Percentiles rank a stretch among this genome's conserved stretches.
These are phyloP conservation scores for Zosterops japonicus DNA, from an alignment of 2,113 vertebrate species.

Conservation along the genomic window DNA sequence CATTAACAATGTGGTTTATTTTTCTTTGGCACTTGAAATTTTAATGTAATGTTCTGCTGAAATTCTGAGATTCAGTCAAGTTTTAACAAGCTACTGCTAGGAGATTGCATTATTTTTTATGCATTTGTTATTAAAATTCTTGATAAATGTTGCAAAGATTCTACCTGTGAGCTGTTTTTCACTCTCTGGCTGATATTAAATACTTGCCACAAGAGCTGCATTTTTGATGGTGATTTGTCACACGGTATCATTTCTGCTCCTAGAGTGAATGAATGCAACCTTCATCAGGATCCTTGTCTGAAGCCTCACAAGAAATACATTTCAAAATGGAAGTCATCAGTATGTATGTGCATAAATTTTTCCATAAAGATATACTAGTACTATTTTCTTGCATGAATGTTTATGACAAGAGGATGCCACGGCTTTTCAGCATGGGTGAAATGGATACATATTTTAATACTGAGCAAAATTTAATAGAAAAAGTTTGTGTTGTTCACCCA, in stretches of 20 bases:
- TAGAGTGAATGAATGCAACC: slow-evolving; percentile 6
- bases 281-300: slow-evolving; percentile 37
- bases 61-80: slow-evolving; percentile 36
- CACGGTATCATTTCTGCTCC: slow-evolving; percentile 28
- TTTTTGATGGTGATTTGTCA: slow-evolving; percentile 55
- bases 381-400: slow-evolving; percentile 37
- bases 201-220: slow-evolving; percentile 11
- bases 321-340: slow-evolving; percentile 23
- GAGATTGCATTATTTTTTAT: slow-evolving; percentile 39
- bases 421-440: slow-evolving; percentile 22
- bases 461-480: slow-evolving; percentile 20
- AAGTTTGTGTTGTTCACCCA: neutral
- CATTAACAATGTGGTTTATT: slow-evolving; percentile 31
- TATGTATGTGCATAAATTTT: slow-evolving; percentile 28
- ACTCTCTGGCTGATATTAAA: slow-evolving; percentile 28
- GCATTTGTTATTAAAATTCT: slow-evolving; percentile 54
- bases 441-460: slow-evolving; percentile 43
- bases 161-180: slow-evolving; percentile 41
- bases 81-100: slow-evolving; percentile 45
- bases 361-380: neutral
- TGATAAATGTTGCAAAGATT: slow-evolving; percentile 58
- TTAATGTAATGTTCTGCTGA: slow-evolving; percentile 33
- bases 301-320: neutral
- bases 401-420: neutral
- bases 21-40: slow-evolving; percentile 47